phyloP scores from a whole-genome alignment of 2,797 vertebrate genomes.

The Arremon brunneinucha region DNA sequence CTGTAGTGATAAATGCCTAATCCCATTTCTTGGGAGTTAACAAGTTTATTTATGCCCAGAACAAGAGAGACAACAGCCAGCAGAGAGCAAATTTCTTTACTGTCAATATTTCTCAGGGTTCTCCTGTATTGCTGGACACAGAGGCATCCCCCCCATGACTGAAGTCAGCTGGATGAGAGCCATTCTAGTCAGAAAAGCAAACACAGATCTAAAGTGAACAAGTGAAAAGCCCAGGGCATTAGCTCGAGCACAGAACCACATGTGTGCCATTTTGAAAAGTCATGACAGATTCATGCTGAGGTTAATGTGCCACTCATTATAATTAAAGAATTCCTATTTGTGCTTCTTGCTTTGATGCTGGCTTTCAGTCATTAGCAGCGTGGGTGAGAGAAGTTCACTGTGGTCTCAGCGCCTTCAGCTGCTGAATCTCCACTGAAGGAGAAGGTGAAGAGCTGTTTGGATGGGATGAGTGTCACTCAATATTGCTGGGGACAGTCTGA shows the following conservation, averaged over 20 bases:
- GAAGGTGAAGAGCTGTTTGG: background rate
- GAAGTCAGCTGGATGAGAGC: background rate
- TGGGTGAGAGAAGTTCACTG: conserved; percentile 3
- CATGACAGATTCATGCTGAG: conserved; percentile 28
- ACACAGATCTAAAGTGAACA: background rate
- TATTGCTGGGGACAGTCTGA: background rate
- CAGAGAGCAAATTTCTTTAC: conserved; percentile 1
- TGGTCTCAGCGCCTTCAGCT: background rate
- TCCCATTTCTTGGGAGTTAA: conserved; percentile 7
- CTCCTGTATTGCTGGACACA: background rate
- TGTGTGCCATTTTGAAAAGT: conserved; percentile 9
- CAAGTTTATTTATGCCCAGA: conserved; percentile 16
- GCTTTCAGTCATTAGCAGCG: background rate
- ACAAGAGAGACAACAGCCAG: background rate
- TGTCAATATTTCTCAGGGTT: background rate
- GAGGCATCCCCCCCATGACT: background rate
- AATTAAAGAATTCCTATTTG: conserved; percentile 46
- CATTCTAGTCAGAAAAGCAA: conserved; percentile 8
- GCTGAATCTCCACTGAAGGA: background rate
- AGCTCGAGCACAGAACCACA: background rate
- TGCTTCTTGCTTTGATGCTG: conserved; percentile 8
- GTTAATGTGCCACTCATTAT: conserved; percentile 41
- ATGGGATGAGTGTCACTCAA: background rate
- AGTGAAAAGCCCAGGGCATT: conserved; percentile 6
- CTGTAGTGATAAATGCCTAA: conserved; percentile 1